Percentiles rank a stretch among this genome's conserved stretches.
phyloP scores from a whole-genome alignment of 2,888 invertebrate genomes.

The Patella pellucida region DNA sequence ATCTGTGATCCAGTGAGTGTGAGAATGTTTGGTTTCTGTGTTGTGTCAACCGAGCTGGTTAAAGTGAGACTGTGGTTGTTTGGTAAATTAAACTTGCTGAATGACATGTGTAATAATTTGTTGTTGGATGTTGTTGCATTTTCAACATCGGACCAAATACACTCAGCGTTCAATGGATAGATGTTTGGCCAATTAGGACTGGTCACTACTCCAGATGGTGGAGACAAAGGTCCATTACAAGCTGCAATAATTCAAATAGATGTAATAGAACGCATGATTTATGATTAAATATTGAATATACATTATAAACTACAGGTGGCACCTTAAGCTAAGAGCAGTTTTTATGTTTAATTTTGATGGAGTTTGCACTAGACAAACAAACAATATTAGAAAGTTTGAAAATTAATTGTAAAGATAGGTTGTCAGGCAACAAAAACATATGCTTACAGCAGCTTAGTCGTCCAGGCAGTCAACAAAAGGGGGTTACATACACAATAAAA shows the following conservation, averaged over 20 bases:
- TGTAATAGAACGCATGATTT: too few species aligned
- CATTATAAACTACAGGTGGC: too few species aligned
- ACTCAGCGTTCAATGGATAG: slow-evolving; percentile 76
- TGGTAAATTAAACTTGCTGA: slow-evolving; percentile 25
- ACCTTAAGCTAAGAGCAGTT: too few species aligned
- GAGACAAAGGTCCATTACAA: slow-evolving; percentile 10
- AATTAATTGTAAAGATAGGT: too few species aligned
- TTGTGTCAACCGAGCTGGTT: not conserved
- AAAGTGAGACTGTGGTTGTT: slow-evolving; percentile 25
- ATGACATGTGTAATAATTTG: slow-evolving; percentile 25
- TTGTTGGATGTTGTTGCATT: not conserved
- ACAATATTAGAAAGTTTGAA: too few species aligned
- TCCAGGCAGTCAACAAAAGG: too few species aligned
- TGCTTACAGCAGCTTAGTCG: too few species aligned
- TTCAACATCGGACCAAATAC: slow-evolving; percentile 79
- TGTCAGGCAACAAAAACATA: too few species aligned
- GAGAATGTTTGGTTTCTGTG: not conserved
- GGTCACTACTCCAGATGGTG: slow-evolving; percentile 69
- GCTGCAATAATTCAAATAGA: not conserved
- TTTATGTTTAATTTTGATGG: too few species aligned
- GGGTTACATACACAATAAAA: too few species aligned
- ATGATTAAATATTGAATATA: too few species aligned
- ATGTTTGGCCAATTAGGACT: slow-evolving; percentile 78
- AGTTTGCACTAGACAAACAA: too few species aligned
- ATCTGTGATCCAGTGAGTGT: not conserved